These are phyloP conservation scores for Sarcophaga carnaria DNA, from an alignment of 2,888 invertebrate genomes.

Conservation along the genomic window DNA sequence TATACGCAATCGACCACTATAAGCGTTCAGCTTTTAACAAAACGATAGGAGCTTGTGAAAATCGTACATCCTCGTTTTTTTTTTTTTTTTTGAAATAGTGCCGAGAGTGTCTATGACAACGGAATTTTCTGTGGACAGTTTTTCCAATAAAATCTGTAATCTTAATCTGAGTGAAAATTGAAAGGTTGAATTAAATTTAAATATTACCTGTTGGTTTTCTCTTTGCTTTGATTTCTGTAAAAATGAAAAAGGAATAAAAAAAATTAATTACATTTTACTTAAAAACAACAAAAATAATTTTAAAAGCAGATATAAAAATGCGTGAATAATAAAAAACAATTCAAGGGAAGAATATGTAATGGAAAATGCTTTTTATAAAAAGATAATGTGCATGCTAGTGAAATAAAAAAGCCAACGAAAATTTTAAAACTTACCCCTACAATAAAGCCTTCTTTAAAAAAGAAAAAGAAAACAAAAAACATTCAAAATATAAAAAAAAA, in stretches of 20 bases:
- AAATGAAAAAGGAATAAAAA: constrained; percentile 52
- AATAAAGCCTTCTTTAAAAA: constrained; percentile 26
- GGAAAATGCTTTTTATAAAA: constrained; percentile 30
- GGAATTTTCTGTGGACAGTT: too few species aligned
- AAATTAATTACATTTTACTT: constrained; percentile 57
- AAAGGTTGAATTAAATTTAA: not conserved
- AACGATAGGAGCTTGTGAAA: too few species aligned
- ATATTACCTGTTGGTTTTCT: constrained; percentile 87
- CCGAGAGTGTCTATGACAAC: too few species aligned
- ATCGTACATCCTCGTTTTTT: too few species aligned
- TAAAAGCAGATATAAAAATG: constrained; percentile 22
- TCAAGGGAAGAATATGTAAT: constrained; percentile 33
- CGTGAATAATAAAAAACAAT: constrained; percentile 13
- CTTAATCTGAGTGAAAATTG: not conserved
- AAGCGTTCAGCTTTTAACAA: too few species aligned
- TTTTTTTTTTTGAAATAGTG: too few species aligned
- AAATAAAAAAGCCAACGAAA: constrained; percentile 24
- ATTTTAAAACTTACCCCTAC: constrained; percentile 54
- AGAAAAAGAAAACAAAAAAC: not conserved
- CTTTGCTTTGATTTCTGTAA: constrained; percentile 88
- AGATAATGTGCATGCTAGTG: constrained; percentile 59
- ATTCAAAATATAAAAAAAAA: not conserved
- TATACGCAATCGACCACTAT: too few species aligned
- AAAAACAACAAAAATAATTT: constrained; percentile 26
- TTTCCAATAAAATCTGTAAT: too few species aligned